Evolutionary conservation across 2,113 vertebrate genomes (phyloP).

Genomic region (Antechinus stuartii): DNA sequence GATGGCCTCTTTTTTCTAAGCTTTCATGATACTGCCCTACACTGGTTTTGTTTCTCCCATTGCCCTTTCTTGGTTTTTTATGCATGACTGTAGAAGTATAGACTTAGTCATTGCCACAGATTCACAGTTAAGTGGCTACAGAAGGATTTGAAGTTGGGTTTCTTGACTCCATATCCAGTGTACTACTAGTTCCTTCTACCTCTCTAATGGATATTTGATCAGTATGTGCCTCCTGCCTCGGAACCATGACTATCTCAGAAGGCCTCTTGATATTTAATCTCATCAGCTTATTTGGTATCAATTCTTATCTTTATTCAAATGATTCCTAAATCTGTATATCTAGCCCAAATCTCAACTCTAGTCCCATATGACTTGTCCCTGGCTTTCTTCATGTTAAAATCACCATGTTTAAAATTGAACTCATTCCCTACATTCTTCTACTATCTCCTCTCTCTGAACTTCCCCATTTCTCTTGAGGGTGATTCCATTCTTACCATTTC

Average conservation of each 20-base stretch:
- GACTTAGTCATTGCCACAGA: neutral
- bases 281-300: neutral
- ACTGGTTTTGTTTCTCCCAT: neutral
- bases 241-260: neutral
- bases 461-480: neutral
- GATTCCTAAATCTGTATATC: neutral
- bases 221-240: neutral
- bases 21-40: neutral
- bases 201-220: neutral
- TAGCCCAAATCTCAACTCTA: neutral
- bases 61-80: neutral
- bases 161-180: neutral
- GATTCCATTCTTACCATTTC: neutral
- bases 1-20: neutral
- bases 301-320: neutral
- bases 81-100: neutral
- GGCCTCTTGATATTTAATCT: neutral
- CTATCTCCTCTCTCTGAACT: neutral
- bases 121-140: too few relatives aligned
- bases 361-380: neutral
- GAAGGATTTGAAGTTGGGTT: neutral
- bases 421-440: neutral
- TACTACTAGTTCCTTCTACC: neutral
- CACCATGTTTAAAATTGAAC: neutral
- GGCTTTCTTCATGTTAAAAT: neutral